Percentiles rank a stretch among this genome's conserved stretches.
These are phyloP conservation scores for Elysia crispata DNA, from an alignment of 2,888 invertebrate genomes.

Conservation along the genomic window DNA sequence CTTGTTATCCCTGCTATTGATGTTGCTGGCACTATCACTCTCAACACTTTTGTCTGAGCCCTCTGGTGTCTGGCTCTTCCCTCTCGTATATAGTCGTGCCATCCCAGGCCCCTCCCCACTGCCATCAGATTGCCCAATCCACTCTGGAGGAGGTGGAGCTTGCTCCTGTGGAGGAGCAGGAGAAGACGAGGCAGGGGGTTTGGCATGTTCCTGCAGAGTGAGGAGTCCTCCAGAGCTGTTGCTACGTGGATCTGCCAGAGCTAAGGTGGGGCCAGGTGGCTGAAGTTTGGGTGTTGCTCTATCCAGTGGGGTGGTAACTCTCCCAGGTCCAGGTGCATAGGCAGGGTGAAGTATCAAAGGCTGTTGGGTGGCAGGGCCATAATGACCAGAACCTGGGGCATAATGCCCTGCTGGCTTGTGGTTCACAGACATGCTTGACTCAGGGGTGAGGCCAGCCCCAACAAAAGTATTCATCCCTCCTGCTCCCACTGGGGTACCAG, in stretches of 20 bases:
- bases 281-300: background rate
- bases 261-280: too few species aligned
- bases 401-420: too few species aligned
- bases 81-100: conserved; percentile 39
- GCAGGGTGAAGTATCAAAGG: background rate
- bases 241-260: conserved; percentile 27
- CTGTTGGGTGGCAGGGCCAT: background rate
- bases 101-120: conserved; percentile 39
- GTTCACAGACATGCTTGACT: too few species aligned
- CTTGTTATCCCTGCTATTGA: background rate
- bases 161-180: background rate
- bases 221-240: conserved; percentile 2
- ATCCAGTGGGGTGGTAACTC: too few species aligned
- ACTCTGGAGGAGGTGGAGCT: conserved; percentile 7
- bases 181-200: background rate
- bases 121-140: conserved; percentile 35
- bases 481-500: too few species aligned
- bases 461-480: background rate
- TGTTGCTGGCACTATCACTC: background rate
- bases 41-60: conserved; percentile 24
- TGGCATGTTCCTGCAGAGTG: conserved; percentile 11
- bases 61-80: conserved; percentile 28
- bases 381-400: too few species aligned
- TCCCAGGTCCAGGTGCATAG: too few species aligned
- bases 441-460: conserved; percentile 11